Percentiles rank a stretch among this genome's conserved stretches.
These are phyloP conservation scores for Melanotaenia boesemani DNA, from an alignment of 2,797 vertebrate genomes.

Conservation along the genomic window DNA sequence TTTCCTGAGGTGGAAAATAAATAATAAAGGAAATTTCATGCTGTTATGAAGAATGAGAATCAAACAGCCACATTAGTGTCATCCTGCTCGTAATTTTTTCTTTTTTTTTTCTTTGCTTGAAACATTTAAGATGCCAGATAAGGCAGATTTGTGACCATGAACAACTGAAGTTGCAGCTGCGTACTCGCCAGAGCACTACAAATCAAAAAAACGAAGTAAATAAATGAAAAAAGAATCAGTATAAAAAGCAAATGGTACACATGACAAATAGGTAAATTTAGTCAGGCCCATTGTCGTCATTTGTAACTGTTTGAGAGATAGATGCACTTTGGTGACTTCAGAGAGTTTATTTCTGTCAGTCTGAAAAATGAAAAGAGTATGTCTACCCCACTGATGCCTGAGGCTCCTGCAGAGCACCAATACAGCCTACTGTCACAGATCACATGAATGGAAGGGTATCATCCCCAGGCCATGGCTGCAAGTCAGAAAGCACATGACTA, in stretches of 20 bases:
- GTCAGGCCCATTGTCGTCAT: background rate
- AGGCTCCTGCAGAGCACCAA: conserved; percentile 38
- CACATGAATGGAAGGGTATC: conserved; percentile 74
- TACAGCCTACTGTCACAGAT: conserved; percentile 59
- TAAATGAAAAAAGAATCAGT: background rate
- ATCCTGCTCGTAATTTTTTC: background rate
- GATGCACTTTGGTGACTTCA: conserved; percentile 34
- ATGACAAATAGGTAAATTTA: background rate
- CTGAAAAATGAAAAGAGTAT: conserved; percentile 41
- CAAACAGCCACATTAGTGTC: background rate
- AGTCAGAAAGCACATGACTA: conserved; percentile 81
- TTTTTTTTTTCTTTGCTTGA: conserved; percentile 20
- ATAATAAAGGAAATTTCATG: background rate
- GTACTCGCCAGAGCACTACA: background rate
- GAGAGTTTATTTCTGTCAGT: conserved; percentile 58
- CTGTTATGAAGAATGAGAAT: background rate
- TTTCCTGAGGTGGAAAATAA: too few species aligned
- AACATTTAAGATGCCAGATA: conserved; percentile 8
- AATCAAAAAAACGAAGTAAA: background rate
- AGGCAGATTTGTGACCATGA: conserved; percentile 12
- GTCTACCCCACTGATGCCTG: conserved; percentile 40
- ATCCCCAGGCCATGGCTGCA: conserved; percentile 74
- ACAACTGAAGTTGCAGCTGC: conserved; percentile 13
- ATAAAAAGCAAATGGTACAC: background rate
- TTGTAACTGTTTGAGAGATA: conserved; percentile 15